phyloP scores from a whole-genome alignment of 2,888 invertebrate genomes.

The Archips crataeganus region DNA sequence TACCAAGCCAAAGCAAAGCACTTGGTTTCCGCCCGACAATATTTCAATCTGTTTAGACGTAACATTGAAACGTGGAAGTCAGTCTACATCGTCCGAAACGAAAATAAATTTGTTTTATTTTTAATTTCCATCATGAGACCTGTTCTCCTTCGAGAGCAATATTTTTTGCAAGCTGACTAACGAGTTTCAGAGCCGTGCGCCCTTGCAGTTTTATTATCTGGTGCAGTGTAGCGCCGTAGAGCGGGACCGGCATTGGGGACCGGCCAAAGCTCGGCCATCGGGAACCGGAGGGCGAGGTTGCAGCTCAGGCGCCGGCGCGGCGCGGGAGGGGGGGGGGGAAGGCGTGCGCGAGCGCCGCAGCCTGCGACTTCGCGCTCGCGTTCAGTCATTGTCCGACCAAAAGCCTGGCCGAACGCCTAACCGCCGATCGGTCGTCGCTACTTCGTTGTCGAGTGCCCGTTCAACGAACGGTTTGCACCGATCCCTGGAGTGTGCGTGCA shows the following conservation, averaged over 20 bases:
- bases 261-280: slow-evolving; percentile 73
- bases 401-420: slow-evolving; percentile 74
- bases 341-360: slow-evolving; percentile 65
- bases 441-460: slow-evolving; percentile 75
- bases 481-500: slow-evolving; percentile 76
- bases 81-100: no score
- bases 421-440: slow-evolving; percentile 74
- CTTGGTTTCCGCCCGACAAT: no score
- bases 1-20: no score
- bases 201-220: slow-evolving; percentile 67
- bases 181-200: slow-evolving; percentile 67
- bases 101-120: slow-evolving; percentile 13
- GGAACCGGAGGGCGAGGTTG: slow-evolving; percentile 53
- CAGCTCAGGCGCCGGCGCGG: slow-evolving; percentile 49
- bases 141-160: slow-evolving; percentile 48
- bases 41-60: no score
- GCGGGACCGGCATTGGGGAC: slow-evolving; percentile 68
- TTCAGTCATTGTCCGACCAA: slow-evolving; percentile 83
- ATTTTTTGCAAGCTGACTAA: slow-evolving; percentile 61
- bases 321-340: slow-evolving; percentile 50
- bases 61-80: neutral
- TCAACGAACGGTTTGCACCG: slow-evolving; percentile 74
- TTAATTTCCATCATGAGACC: slow-evolving; percentile 24
- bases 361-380: slow-evolving; percentile 67
- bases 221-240: slow-evolving; percentile 60